Evolutionary conservation across 64 coral and sea anemone species (phyloP), one percentile per base, ranked within the genome.

Genomic region (Montipora foliosa): DNA sequence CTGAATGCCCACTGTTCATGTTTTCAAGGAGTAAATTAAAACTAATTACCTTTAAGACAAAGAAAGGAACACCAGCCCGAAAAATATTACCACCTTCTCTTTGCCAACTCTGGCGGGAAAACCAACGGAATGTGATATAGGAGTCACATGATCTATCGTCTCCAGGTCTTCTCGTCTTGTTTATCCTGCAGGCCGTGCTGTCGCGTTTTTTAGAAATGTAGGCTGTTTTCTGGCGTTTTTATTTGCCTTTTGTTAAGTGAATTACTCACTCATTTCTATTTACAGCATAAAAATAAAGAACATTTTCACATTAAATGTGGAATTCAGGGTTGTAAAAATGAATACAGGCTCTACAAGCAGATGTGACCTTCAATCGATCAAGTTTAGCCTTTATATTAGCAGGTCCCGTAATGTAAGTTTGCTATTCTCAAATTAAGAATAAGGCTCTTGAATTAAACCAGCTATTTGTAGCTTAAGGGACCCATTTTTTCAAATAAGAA

Each of bases 231-330:
- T 19, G 76, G 76, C 3, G 76, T 16, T 50, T 78, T 78, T 78
- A 19, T 78, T n/a, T 78, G 76, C 76, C 76, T 78, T 50, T 78
- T 78, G 12, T 78, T 78, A 13, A 78, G 44, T 78, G 76, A 78
- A 13, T n/a, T 50, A 6, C 76, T 78, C 47, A 78, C 44, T 78
- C 76, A 78, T 78, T 78, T 78, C 19, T 78, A 78, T 48, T 13
- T 48, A 17, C 76, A 78, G 11, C 76, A 78, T 19, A n/a, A 78
- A 49, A 8, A 48, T 78, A 46, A 78, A 78, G 76, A 78, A 29
- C 29, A 0, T 29, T 29, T 29, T 29, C 29, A 29, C 29, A 29
- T 29, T 29, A 29, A 29, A 29, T 29, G 29, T 25, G 25, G 25
- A 25, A 25, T 25, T 25, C 25, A 25, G 25, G 25, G 25, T 25